A percentile compares a stretch with the other conserved stretches of the same genome.
phyloP scores from a whole-genome alignment of 2,797 vertebrate species.

The Ctenosaura bakeri region DNA sequence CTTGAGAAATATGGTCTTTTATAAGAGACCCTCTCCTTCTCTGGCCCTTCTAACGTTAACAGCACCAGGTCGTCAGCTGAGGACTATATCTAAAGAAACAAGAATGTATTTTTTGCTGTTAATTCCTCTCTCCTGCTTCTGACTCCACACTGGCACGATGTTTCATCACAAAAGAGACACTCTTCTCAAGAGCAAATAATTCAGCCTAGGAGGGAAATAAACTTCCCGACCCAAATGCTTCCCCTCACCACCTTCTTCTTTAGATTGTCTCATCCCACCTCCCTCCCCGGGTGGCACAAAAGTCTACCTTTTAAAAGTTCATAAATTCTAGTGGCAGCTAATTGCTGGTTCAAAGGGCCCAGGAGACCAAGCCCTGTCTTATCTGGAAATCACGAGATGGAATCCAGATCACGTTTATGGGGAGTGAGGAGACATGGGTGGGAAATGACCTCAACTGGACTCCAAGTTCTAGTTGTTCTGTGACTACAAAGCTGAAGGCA shows the following conservation, averaged over 20 bases:
- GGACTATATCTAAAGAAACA: slow-evolving; percentile 31
- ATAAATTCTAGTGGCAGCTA: neutral
- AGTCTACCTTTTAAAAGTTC: neutral
- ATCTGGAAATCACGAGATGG: neutral
- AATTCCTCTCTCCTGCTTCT: slow-evolving; percentile 54
- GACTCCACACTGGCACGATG: slow-evolving; percentile 37
- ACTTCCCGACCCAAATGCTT: slow-evolving; percentile 61
- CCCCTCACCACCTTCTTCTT: neutral
- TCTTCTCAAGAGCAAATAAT: slow-evolving; percentile 72
- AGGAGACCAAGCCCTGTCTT: neutral
- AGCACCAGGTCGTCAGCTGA: neutral
- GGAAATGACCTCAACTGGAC: no score
- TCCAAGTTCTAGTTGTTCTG: no score
- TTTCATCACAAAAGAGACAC: neutral
- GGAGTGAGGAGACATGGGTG: no score
- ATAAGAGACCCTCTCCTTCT: neutral
- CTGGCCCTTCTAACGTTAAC: neutral
- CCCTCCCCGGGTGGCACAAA: neutral
- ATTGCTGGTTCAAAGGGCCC: slow-evolving; percentile 19
- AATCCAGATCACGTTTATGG: neutral
- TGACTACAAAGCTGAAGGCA: no score
- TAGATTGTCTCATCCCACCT: slow-evolving; percentile 36
- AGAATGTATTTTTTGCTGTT: slow-evolving; percentile 53
- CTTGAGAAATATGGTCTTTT: neutral
- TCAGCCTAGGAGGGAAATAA: slow-evolving; percentile 71